Evolutionary conservation across 2,888 invertebrate genomes (phyloP), one percentile per base, ranked within the genome.

Genomic region (Lobophora halterata): DNA sequence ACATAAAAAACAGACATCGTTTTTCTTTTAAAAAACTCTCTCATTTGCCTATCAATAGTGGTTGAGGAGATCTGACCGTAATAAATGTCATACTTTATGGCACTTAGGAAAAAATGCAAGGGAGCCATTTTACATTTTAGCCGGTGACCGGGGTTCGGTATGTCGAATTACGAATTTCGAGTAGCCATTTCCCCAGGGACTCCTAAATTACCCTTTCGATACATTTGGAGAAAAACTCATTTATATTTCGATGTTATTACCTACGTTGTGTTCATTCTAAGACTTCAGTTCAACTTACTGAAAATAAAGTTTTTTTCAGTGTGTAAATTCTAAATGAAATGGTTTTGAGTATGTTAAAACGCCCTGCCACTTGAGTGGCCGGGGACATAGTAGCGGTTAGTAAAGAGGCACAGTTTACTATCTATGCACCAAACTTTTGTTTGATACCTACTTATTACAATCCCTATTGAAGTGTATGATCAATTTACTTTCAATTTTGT

Each of bases 1-100:
- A 81, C 87, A 87, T 87, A 87, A 87, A 87, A 86, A 80, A 70
- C 87, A 87, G 87, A 86, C 87, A 86, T 82, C 85, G 87, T 86
- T 87, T 86, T 80, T 87, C 86, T 86, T 86, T 87, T 86, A 87
- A 86, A 86, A 87, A 83, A 80, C 79, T 86, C 85, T 83, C 86
- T 86, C 87, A 86, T 87, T 87, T 87, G 87, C 86, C 87, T 87
- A 86, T 86, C 87, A 86, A 87, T 87, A 86, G 87, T 87, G 87
- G 79, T 83, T 76, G 76, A 77, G 80, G 83, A 85, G 83, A 86
- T 86, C 80, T 86, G 86, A 87, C 86, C 86, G 86, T 87, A 85
- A 87, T 87, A 87, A 87, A 87, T 81, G 86, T 87, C 86, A 81
- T 85, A 86, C 74, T 86, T 86, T 87, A 87, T 82, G 79, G 81